Percentiles rank a stretch among this genome's conserved stretches.
phyloP scores from a whole-genome alignment of 2,888 invertebrate genomes.

The Rhagophthalmus giganteus region DNA sequence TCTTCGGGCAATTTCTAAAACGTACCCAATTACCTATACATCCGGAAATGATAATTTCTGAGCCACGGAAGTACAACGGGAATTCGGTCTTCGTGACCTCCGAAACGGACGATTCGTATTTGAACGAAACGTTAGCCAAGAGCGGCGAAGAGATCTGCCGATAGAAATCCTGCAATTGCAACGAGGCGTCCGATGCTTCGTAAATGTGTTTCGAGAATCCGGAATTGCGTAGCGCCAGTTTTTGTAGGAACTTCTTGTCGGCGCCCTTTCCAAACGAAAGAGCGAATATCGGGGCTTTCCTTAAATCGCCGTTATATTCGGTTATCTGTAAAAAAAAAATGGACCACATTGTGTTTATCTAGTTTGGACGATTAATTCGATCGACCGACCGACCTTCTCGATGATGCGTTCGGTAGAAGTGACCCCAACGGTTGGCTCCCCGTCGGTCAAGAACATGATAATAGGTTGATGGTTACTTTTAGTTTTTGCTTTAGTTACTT shows the following conservation, averaged over 20 bases:
- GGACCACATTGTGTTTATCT: neutral
- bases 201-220: constrained; percentile 74
- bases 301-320: constrained; percentile 57
- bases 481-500: constrained; percentile 35
- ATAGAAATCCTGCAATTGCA: constrained; percentile 70
- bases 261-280: constrained; percentile 74
- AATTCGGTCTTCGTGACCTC: constrained; percentile 61
- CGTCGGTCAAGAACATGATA: constrained; percentile 69
- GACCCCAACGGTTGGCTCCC: constrained; percentile 70
- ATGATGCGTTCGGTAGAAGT: too few relatives aligned
- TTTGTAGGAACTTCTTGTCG: constrained; percentile 67
- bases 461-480: constrained; percentile 60
- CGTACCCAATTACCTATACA: constrained; percentile 45
- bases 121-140: constrained; percentile 67
- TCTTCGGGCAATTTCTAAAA: too few relatives aligned
- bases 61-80: constrained; percentile 65
- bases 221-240: constrained; percentile 65
- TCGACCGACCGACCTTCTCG: constrained; percentile 60
- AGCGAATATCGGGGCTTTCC: constrained; percentile 60
- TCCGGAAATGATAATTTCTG: constrained; percentile 68
- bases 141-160: constrained; percentile 70
- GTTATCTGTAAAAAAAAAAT: constrained; percentile 41
- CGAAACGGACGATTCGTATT: constrained; percentile 63
- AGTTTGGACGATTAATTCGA: constrained; percentile 11
- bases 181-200: constrained; percentile 68